Evolutionary conservation across 2,888 invertebrate species (phyloP), one percentile per base, ranked within the genome.

Genomic region (Magallana nippona): DNA sequence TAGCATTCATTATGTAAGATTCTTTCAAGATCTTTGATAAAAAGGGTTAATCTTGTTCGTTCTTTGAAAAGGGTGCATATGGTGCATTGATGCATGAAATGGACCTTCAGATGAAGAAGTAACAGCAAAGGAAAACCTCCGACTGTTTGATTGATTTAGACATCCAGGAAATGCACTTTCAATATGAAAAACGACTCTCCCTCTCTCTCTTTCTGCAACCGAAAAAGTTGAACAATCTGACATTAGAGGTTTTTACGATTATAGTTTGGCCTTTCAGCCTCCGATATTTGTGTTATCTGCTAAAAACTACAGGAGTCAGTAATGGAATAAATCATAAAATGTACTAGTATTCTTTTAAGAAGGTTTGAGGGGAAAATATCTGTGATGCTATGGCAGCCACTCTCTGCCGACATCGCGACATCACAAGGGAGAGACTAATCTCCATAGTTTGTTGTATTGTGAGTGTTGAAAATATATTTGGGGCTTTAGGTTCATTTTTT

Each of bases 181-280:
- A 44, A 44, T 44, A 44, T 44, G 44, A 44, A 44, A 44, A 44
- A 44, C 5, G 44, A 44, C 44, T 3, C 44, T 44, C 44, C 8
- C 44, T 44, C 44, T 44, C 44, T 32, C 32, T 32, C 32, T 32
- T 5, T 44, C 3, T 44, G 44, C 44, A 44, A 44, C 44, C 5
- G 5, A 44, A 44, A 44, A 44, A 8, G 44, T 44, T 44, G 5
- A 44, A 44, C 44, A 44, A 44, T 44, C n/a, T n/a, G n/a, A n/a
- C 44, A 44, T 44, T 44, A 44, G 44, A 44, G 8, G 44, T 44
- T 44, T 44, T 44, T 15, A 19, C 2, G 27, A 27, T 71, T 32
- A 71, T 2, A 71, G 27, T 71, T 71, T 71, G 71, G 71, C 71
- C 71, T 71, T 8, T 71, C 27, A 71, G 27, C 32, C 71, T 71